phyloP scores from a whole-genome alignment of 2,888 invertebrate species.

The Agriotes lineatus region DNA sequence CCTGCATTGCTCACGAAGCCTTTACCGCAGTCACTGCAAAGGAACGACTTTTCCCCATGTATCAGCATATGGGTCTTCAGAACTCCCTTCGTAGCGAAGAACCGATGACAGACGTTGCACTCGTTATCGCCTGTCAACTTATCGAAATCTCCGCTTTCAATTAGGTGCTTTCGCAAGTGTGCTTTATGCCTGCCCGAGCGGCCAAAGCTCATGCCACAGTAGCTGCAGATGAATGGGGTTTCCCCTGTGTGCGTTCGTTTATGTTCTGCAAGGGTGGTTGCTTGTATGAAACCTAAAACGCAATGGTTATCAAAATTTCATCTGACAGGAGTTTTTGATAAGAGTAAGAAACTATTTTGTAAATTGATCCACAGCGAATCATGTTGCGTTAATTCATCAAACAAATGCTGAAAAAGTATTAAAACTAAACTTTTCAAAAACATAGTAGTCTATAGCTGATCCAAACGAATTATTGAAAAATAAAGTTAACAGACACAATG shows the following conservation, averaged over 20 bases:
- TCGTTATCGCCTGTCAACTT: slow-evolving; percentile 10
- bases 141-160: not conserved
- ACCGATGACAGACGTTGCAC: slow-evolving; percentile 37
- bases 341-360: no score
- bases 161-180: slow-evolving; percentile 12
- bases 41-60: slow-evolving; percentile 46
- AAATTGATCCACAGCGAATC: no score
- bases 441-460: no score
- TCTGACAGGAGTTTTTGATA: slow-evolving; percentile 16
- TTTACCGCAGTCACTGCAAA: slow-evolving; percentile 51
- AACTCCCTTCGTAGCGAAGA: slow-evolving; percentile 35
- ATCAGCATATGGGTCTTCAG: slow-evolving; percentile 44
- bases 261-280: slow-evolving; percentile 51
- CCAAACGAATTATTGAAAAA: no score
- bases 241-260: slow-evolving; percentile 61
- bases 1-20: slow-evolving; percentile 49
- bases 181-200: slow-evolving; percentile 13
- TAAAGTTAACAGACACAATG: no score
- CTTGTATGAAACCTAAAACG: slow-evolving; percentile 34
- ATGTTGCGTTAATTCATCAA: no score
- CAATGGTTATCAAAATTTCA: slow-evolving; percentile 15
- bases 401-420: no score
- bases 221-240: slow-evolving; percentile 53
- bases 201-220: slow-evolving; percentile 34
- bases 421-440: no score